phyloP scores from a whole-genome alignment of 2,888 invertebrate genomes.

The Tribolium freemani region DNA sequence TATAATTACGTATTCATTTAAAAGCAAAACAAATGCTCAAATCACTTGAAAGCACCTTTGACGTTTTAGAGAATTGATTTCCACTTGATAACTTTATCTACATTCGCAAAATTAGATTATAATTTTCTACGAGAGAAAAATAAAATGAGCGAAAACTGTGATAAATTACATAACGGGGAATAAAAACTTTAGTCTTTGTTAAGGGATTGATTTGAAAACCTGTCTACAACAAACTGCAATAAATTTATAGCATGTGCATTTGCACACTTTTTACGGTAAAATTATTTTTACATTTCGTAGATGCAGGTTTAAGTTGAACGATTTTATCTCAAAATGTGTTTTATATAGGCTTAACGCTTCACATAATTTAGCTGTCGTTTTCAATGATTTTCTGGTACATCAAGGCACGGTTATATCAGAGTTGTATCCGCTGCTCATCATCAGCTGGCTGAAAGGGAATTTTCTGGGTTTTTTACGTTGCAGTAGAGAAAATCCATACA shows the following conservation, averaged over 20 bases:
- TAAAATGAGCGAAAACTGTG: too few species aligned
- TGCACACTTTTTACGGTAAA: too few species aligned
- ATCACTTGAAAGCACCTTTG: slow-evolving; percentile 6
- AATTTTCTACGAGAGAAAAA: background rate
- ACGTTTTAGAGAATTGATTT: background rate
- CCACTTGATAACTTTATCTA: background rate
- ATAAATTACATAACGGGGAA: too few species aligned
- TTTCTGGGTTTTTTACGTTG: background rate
- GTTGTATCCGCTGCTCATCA: background rate
- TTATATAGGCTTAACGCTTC: background rate
- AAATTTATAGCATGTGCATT: too few species aligned
- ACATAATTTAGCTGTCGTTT: background rate
- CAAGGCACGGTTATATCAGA: background rate
- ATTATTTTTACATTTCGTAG: too few species aligned
- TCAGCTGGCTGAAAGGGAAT: background rate
- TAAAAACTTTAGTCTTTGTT: too few species aligned
- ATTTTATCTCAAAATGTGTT: background rate
- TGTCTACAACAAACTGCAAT: too few species aligned
- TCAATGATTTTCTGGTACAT: background rate
- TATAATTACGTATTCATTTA: background rate
- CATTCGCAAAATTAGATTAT: slow-evolving; percentile 1
- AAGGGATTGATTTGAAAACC: too few species aligned
- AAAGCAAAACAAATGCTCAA: slow-evolving; percentile 3
- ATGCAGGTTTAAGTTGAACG: background rate
- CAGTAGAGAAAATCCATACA: background rate